Evolutionary conservation across 1,140 invertebrate species (phyloP), one percentile per base, ranked within the genome.

Genomic region (Tribolium madens): DNA sequence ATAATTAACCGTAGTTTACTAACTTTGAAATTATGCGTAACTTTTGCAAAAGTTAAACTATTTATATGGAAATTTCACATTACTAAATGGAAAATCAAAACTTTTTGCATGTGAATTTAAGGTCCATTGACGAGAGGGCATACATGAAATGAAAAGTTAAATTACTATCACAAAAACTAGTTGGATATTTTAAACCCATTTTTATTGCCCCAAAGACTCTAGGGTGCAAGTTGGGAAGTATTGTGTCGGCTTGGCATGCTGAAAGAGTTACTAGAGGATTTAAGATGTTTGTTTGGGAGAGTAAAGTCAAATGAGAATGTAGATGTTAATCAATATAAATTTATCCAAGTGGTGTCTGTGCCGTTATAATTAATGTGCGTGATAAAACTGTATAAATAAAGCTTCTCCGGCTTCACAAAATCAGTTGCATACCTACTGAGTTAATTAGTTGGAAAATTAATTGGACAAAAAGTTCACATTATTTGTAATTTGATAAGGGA

Each of bases 371-470:
- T 64, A 64, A 64, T 33, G 57, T 64, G 57, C 57, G 26, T 14
- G 21, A 64, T 64, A 64, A 64, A 64, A 64, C 31, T 33, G 21
- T 33, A 64, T 33, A 64, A 64, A 64, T 64, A 64, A 64, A 64
- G 57, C 57, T 64, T 57, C 18, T 18, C 18, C 52, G 52, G 52
- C 52, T 57, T 64, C 26, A 26, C 10, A n/a, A 64, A 33, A 31
- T 64, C 57, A 64, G 57, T 64, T 64, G 57, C 57, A 64, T 64
- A 64, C 57, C 57, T 64, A 64, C 26, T 33, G 26, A 64, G 57
- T 33, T 64, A 64, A 64, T 64, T 64, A 64, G 57, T 64, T 13
- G 57, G 57, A 64, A 64, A 64, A 64, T 64, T 64, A 64, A 64
- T 64, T 64, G 26, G 14, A 26, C 57, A 64, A 64, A 64, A 64